These are phyloP conservation scores for Diprion similis DNA, from an alignment of 1,140 invertebrate species.

Conservation along the genomic window DNA sequence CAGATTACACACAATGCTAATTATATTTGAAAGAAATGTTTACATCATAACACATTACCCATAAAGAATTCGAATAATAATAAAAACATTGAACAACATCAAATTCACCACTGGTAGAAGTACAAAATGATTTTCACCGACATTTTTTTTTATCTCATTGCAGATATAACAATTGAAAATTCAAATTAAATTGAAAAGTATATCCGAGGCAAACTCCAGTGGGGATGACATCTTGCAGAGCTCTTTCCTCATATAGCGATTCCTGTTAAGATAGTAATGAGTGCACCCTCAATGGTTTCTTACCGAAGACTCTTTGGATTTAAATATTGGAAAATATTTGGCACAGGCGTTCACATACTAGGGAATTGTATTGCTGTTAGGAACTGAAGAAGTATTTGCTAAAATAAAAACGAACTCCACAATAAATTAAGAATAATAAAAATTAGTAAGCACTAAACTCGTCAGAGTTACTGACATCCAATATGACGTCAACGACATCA, in stretches of 20 bases:
- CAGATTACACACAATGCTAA: no score
- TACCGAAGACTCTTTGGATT: conserved; percentile 45
- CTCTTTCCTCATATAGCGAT: neutral
- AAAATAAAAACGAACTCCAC: conserved; percentile 15
- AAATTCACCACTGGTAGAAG: neutral
- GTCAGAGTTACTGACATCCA: conserved; percentile 27
- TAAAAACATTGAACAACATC: neutral
- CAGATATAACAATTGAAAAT: neutral
- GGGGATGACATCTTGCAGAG: neutral
- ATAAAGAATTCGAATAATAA: neutral
- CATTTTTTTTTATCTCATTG: neutral
- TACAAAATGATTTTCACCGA: neutral
- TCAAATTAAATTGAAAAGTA: neutral
- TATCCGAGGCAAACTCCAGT: neutral
- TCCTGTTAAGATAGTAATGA: conserved; percentile 33
- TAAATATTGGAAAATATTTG: conserved; percentile 47
- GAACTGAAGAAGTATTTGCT: conserved; percentile 18
- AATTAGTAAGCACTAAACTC: neutral
- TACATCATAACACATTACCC: no score
- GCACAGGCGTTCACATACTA: neutral
- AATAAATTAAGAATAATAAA: neutral
- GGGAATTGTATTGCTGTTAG: no score
- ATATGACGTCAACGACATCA: conserved; percentile 31
- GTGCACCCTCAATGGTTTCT: conserved; percentile 21
- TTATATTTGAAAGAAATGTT: no score